Evolutionary conservation across 2,113 vertebrate species (phyloP), one percentile per base, ranked within the genome.

Genomic region (Oreochromis spilurus): DNA sequence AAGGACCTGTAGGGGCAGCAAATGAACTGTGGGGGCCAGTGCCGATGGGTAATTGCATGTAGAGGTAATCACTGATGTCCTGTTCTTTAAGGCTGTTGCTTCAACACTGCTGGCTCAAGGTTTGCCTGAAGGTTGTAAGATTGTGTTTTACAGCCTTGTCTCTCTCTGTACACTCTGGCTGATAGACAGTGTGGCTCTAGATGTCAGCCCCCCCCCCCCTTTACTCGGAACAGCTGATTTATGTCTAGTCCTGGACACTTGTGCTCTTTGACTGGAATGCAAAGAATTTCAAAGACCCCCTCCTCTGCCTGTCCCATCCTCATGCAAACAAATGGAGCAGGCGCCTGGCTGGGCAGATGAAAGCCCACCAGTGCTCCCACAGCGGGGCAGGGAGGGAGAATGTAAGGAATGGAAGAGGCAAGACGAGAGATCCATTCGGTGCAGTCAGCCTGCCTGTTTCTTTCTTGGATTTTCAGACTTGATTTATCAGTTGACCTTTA

Each of bases 181-280:
- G 89, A 82, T 40, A 77, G 45, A 86, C 88, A 53, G 81, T 57
- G 67, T 48, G 81, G 62, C 67, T 72, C 83, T 24, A 87, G 53
- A 65, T 21, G 8, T 5, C 45, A 83, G 53, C 53, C 82, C 84
- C 67, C 45, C 36, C 36, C 36, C 36, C 85, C 62, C 43, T 21
- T 36, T 55, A 81, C 85, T 88, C 26, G 21, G 92, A 94, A 93
- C 94, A 95, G 94, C 93, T 96, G 95, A 96, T 96, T 97, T 97
- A 96, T 95, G 95, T 90, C 91, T 81, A 81, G 87, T 88, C 88
- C 83, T 86, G 85, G 94, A 94, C 93, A 95, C 94, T 96, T 96
- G 94, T 95, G 92, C 92, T 95, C 90, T 86, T 70, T 87, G 80
- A 83, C 82, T 92, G 95, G 96, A 96, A 97, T 96, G 93, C 85